Evolutionary conservation across 2,797 vertebrate species (phyloP), one percentile per base, ranked within the genome.

Genomic region (Kryptopterus vitreolus): DNA sequence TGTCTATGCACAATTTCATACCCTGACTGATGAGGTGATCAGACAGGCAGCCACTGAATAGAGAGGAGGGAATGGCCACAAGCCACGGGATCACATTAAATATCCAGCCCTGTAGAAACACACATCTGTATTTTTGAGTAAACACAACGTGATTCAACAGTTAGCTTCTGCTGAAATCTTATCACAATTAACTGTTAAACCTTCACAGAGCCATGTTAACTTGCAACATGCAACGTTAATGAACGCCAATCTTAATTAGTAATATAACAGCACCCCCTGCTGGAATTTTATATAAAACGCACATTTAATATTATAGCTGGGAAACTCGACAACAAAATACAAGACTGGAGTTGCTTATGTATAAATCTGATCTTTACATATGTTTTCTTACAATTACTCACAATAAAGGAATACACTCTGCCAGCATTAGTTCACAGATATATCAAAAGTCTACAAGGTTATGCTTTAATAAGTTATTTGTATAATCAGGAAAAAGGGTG

Each of bases 21-120:
- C 98, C 97, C 90, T 95, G 95, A 81, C 84, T 93, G 88, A 99
- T 95, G 85, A 98, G 96, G 83, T 94, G 94, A 87, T 99, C 98
- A 0, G 96, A 96, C 11, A 99, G 92, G 84, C 95, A 95, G 79
- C 97, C 97, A 3, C 97, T 96, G 85, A 98, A 91, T 76, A 98
- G 87, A 13, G 96, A 96, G 0, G 94, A 92, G 0, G 97, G 97
- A 77, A 98, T 96, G 13, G 97, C 96, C 84, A 97, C 95, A 82
- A 99, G 90, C 97, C 98, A 99, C 0, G 98, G 97, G 63, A 99
- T 92, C 20, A 98, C 96, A 38, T 98, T 99, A 89, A 98, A 99
- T 88, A 99, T 92, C 97, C 97, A 98, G 12, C 97, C 98, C 98
- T 99, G 88, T n/a, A 84, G 31, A 80, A 8, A 86, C 87, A 66